phyloP scores from a whole-genome alignment of 2,797 vertebrate genomes.

The Schizothorax lantsangensis region DNA sequence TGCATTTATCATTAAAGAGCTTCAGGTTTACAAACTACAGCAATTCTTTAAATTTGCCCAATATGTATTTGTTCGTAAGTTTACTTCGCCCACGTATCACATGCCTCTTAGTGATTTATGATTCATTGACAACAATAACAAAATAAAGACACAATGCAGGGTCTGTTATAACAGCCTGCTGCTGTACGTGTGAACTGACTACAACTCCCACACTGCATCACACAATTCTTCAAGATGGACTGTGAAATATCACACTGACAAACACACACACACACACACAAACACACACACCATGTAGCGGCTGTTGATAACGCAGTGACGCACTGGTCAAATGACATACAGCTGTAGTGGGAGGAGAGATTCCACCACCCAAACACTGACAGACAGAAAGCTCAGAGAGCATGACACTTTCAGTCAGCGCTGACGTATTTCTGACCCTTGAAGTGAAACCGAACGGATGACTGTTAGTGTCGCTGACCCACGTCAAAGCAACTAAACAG shows the following conservation, averaged over 20 bases:
- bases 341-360: constrained; percentile 31
- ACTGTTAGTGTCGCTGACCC: constrained; percentile 2
- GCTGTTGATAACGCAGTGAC: constrained; percentile 54
- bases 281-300: constrained; percentile 37
- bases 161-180: constrained; percentile 47
- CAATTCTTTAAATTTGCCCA: neutral
- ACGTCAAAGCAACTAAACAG: neutral
- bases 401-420: neutral
- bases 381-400: constrained; percentile 9
- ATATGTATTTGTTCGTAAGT: neutral
- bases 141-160: constrained; percentile 30
- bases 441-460: neutral
- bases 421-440: constrained; percentile 28
- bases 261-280: constrained; percentile 34
- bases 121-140: constrained; percentile 11
- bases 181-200: constrained; percentile 56
- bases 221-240: constrained; percentile 66
- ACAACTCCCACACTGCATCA: constrained; percentile 67
- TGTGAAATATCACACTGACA: constrained; percentile 66
- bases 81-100: neutral
- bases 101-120: constrained; percentile 1
- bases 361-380: constrained; percentile 5
- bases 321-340: constrained; percentile 40
- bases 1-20: neutral
- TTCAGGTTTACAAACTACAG: constrained; percentile 9